Percentiles rank a stretch among this genome's conserved stretches.
Evolutionary conservation across 2,797 vertebrate species (phyloP).

Genomic region (Enteromius anoplus): DNA sequence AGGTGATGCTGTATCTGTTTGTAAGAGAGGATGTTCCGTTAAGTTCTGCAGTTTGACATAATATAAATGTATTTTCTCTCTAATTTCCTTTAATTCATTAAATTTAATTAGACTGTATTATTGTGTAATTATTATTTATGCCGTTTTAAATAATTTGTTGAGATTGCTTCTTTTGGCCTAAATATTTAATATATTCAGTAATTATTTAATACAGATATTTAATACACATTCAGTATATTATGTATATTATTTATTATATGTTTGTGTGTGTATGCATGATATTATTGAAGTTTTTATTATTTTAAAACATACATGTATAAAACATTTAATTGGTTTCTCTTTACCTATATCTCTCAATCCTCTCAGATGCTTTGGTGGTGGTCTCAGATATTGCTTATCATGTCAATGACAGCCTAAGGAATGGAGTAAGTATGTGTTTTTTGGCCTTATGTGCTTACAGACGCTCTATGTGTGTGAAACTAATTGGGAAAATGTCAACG

Average conservation of each 20-base stretch:
- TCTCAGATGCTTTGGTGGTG: constrained; percentile 83
- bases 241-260: background rate
- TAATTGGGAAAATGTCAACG: background rate
- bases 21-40: background rate
- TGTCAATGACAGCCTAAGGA: constrained; percentile 87
- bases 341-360: constrained; percentile 36
- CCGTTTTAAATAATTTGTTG: background rate
- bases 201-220: background rate
- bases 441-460: background rate
- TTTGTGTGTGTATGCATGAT: background rate
- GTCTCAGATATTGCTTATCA: constrained; percentile 89
- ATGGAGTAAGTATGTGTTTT: constrained; percentile 86
- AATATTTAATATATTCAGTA: background rate
- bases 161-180: background rate
- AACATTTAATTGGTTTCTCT: background rate
- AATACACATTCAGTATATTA: background rate
- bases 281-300: too few species aligned
- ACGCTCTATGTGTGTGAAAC: background rate
- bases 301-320: background rate
- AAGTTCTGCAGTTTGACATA: background rate
- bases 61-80: background rate
- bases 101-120: background rate
- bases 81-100: background rate
- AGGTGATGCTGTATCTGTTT: constrained; percentile 24
- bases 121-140: background rate